phyloP scores from a whole-genome alignment of 1,140 invertebrate genomes.

The Pseudomyrmex pallidus region DNA sequence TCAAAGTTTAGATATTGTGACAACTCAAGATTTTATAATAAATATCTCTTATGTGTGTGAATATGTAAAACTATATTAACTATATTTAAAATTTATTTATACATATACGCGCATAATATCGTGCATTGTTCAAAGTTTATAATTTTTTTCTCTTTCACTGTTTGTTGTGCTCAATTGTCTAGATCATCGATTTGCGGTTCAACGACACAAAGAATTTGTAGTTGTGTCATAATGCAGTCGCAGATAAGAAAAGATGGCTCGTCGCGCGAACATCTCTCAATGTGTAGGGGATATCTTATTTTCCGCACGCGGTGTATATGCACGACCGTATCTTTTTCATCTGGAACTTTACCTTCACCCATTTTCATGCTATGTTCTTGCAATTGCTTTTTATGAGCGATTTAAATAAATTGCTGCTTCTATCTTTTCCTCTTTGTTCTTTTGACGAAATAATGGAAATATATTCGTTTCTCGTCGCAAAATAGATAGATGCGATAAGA shows the following conservation, averaged over 20 bases:
- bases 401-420: conserved; percentile 43
- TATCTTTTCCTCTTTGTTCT: conserved; percentile 36
- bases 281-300: conserved; percentile 33
- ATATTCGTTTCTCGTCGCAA: conserved; percentile 13
- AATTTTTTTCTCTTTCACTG: neutral
- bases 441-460: conserved; percentile 48
- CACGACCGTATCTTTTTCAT: conserved; percentile 40
- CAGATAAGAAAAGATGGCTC: conserved; percentile 47
- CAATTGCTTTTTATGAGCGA: conserved; percentile 49
- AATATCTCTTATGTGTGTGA: neutral
- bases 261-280: conserved; percentile 18
- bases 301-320: neutral
- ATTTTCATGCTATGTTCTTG: conserved; percentile 42
- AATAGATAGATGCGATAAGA: neutral
- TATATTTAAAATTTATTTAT: neutral
- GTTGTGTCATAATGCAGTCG: conserved; percentile 14
- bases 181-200: conserved; percentile 8
- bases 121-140: neutral
- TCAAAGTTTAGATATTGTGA: neutral
- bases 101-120: neutral
- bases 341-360: conserved; percentile 42
- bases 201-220: conserved; percentile 28
- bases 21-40: neutral
- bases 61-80: too few relatives aligned
- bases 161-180: neutral